These are phyloP conservation scores for Timema podura DNA, from an alignment of 2,888 invertebrate genomes.

Conservation along the genomic window DNA sequence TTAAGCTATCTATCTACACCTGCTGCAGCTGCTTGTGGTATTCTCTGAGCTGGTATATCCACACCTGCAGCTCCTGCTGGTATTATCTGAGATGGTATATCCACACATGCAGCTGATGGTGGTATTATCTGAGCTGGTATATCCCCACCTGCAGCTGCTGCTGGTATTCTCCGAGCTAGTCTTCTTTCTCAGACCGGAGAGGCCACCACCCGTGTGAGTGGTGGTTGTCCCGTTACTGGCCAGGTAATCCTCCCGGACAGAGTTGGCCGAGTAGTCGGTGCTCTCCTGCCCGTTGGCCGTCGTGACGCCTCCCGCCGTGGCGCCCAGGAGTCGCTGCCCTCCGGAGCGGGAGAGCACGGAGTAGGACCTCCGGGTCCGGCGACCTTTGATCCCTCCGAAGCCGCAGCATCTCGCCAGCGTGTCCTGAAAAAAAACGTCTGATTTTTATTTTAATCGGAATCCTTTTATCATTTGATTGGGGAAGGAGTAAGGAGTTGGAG, in stretches of 20 bases:
- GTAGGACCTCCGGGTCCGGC: constrained; percentile 53
- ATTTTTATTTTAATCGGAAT: constrained; percentile 18
- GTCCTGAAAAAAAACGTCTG: constrained; percentile 50
- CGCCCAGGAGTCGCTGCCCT: constrained; percentile 36
- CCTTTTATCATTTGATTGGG: no score
- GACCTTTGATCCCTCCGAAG: constrained; percentile 31
- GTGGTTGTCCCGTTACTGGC: not conserved
- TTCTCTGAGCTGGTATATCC: no score
- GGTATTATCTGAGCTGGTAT: no score
- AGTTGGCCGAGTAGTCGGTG: constrained; percentile 26
- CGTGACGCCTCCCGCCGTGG: constrained; percentile 37
- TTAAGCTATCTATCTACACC: no score
- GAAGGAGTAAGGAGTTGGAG: no score
- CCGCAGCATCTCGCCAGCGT: constrained; percentile 51
- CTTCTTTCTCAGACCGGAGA: no score
- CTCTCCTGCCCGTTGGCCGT: constrained; percentile 41
- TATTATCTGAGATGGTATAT: no score
- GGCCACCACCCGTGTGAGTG: not conserved
- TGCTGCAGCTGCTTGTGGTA: no score
- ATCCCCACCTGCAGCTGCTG: no score
- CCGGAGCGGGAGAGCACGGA: constrained; percentile 55
- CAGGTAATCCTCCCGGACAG: constrained; percentile 17
- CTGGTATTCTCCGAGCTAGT: no score
- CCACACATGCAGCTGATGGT: no score
- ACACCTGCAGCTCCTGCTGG: no score